Base-by-base conservation (phyloP, 2,797 vertebrate species). In the Sebastes miniatus region DNA sequence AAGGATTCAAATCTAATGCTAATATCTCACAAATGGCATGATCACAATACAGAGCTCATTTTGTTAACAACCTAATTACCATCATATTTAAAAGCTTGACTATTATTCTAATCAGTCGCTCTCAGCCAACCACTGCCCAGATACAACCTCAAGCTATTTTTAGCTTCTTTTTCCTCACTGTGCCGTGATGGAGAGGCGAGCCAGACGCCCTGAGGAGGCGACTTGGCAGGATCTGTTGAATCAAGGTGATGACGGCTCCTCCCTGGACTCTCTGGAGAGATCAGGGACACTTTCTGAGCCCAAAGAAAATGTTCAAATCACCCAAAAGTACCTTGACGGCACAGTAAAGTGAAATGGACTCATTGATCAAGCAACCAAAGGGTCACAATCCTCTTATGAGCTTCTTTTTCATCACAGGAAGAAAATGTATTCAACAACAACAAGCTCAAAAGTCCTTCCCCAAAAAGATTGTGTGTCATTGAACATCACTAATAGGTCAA, bases 121-220 rank as follows among this genome's bases (percentile, higher is more conserved):
- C 20, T 4, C 5, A 14, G 52, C 69, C 57, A 65, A 43, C 47
- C 16, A 36, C 84, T 89, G 84, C 81, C 73, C 82, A 34, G 84
- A 86, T 63, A 78, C 90, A 87, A 83, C 83, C 81, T 79, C 74
- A 14, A 32, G 73, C 77, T 84, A 85, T 90, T 87, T 85, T 71
- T 85, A 85, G 76, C 27, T 20, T 16, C 18, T 25, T 16, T 57
- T 12, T 13, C 50, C 50, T 86, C 39, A 1, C 36, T 12, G 76
- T 65, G 69, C 77, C 1, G 8, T 12, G 72, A 65, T 52, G 69
- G 36, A 20, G 77, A 63, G 56, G 22, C 36, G 61, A 81, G 84
- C 43, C 57, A 79, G 81, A 69, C 63, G 31, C 74, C 77, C 83
- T 6, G 72, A 87, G 76, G 65, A 81, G 73, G 59, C 62, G 7